Base-by-base conservation (phyloP, 1,140 invertebrate species). In the Trichonephila clavipes region DNA sequence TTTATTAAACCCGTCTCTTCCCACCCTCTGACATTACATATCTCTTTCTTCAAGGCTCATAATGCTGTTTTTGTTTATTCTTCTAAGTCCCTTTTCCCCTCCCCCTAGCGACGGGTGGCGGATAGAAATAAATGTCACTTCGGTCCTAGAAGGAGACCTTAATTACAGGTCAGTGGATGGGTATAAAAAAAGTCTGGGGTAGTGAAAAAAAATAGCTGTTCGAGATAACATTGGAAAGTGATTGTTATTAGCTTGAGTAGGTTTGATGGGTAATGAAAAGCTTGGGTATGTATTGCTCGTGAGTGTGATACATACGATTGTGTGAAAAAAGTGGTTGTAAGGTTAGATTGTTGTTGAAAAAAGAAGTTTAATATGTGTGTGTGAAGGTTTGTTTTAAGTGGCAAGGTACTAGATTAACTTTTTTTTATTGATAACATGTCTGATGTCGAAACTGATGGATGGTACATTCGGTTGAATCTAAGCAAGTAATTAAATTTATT, bases 161-260 rank as follows among this genome's bases (percentile, higher is more conserved):
- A 72, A 34, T 34, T 16, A 34, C 28, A 34, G 69, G 12, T 10
- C 24, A 72, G 10, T 34, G 16, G 16, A 34, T 2, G 0, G 12
- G 16, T 16, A 14, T 2, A 18, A 40, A 72, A 72, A 64, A 64
- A 64, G 1, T 12, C 0, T 7, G 62, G 10, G 12, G 1, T 10
- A 16, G 7, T 24, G 64, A 34, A 34, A 12, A 21, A 40, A 34
- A 34, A 18, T 86, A 40, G 62, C 6, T 16, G 21, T 14, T 62
- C 34, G 3, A 34, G n/a, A 86, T 28, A 62, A 62, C n/a, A 34
- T 58, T 28, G 24, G 83, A 18, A 12, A 58, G 5, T 28, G 34
- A 28, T 77, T 18, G 83, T 86, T 86, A 86, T 86, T 86, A 86
- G n/a, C 59, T 61, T 28, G 58, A 61, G 24, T 62, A 86, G 58